Conservation (phyloP, 2,888 invertebrate genomes). For the Ptilodon capucinus region DNA sequence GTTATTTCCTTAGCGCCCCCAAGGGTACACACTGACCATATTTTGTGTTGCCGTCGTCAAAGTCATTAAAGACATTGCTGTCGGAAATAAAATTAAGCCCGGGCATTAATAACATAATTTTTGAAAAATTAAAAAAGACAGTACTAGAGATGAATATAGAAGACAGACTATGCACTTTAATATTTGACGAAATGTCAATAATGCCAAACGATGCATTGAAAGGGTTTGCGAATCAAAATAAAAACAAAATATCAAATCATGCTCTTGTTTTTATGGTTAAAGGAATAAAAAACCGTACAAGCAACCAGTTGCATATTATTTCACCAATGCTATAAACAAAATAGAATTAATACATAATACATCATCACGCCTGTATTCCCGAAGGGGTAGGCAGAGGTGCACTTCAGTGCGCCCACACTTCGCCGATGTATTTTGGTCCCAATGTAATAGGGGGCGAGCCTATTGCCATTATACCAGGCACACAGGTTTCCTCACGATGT, state of each 20-base stretch:
- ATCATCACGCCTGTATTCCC: no score
- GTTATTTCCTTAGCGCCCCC: no score
- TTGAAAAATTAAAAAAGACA: conserved; percentile 5
- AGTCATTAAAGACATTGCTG: neutral
- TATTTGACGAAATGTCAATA: no score
- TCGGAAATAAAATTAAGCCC: conserved; percentile 2
- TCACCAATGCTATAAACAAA: conserved; percentile 18
- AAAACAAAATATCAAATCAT: neutral
- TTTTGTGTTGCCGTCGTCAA: neutral
- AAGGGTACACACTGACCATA: no score
- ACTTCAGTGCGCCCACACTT: no score
- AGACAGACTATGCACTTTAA: no score
- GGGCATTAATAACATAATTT: conserved; percentile 4
- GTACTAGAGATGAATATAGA: neutral
- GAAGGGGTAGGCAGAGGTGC: no score
- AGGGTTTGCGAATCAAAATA: no score
- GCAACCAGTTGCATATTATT: conserved; percentile 32
- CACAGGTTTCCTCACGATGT: no score
- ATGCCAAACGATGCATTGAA: neutral
- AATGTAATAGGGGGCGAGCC: no score
- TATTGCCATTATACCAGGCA: no score
- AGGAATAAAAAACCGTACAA: conserved; percentile 23
- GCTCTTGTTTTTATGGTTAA: conserved; percentile 7
- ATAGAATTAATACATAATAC: conserved; percentile 16
- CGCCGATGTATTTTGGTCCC: no score